Base-by-base conservation (phyloP, 1,140 invertebrate genomes). In the Trichogramma pretiosum region DNA sequence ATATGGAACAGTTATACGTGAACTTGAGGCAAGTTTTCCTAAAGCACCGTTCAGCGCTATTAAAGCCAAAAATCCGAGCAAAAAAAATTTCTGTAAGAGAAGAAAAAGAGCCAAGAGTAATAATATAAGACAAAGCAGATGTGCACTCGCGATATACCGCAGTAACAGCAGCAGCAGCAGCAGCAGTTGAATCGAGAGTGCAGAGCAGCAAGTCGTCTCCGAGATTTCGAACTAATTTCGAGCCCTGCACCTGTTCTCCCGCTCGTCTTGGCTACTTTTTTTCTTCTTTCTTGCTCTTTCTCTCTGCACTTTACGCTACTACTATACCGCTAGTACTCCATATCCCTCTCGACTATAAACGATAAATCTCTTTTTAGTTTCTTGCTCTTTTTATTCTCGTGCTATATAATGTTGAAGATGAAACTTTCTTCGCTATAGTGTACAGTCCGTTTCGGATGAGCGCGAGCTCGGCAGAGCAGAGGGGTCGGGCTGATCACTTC, bases 201-300 rank as follows among this genome's bases (percentile, higher is more conserved):
- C 7, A 33, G 24, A 9, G 18, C 21, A 30, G 22, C 22, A 16
- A 28, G 34, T 42, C 32, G 41, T 40, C 41, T 36, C 32, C 30
- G 42, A 35, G 54, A 57, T 57, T 57, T 55, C 58, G 55, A 63
- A 65, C 59, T 64, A 64, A 67, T 67, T 66, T 64, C 56, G 53
- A 53, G 40, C 52, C 40, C 54, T 58, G 56, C 62, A 65, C 58
- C 63, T 64, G 61, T 57, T 59, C 54, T 46, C 54, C 47, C 37
- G 50, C 46, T 21, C 41, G 24, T 28, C 5, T 28, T 41, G 43
- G 53, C 53, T n/a, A n/a, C n/a, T n/a, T n/a, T 53, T 53, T 46
- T 56, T 55, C 37, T 54, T 52, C 46, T 56, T 55, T 41, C 52
- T 52, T 44, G 36, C 33, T 28, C 26, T 30, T 41, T 46, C 35